Percentiles rank a stretch among this genome's conserved stretches.
phyloP scores from a whole-genome alignment of 2,888 invertebrate genomes.

The Megastigmus dorsalis region DNA sequence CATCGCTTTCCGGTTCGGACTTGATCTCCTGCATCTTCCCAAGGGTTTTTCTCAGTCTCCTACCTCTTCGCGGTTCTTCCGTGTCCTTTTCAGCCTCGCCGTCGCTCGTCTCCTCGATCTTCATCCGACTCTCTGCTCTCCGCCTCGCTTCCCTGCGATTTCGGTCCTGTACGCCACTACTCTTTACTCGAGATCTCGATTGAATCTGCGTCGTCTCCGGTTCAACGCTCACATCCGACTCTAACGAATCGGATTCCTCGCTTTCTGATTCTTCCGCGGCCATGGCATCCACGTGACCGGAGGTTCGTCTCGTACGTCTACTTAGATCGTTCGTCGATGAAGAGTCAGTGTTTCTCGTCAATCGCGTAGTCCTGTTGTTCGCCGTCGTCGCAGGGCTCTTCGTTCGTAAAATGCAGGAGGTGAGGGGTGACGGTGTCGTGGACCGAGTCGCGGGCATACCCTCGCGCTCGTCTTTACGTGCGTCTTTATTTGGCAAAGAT shows the following conservation, averaged over 20 bases:
- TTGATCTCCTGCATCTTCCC: constrained; percentile 73
- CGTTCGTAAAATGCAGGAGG: constrained; percentile 80
- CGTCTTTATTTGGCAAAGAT: constrained; percentile 57
- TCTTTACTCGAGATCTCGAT: constrained; percentile 52
- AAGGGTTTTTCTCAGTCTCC: constrained; percentile 70
- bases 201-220: constrained; percentile 57
- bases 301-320: constrained; percentile 76
- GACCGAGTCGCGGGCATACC: constrained; percentile 76
- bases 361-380: constrained; percentile 72
- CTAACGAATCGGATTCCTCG: constrained; percentile 76
- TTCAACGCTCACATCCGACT: constrained; percentile 73
- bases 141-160: constrained; percentile 69
- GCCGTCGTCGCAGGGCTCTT: constrained; percentile 80
- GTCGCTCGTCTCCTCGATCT: constrained; percentile 71
- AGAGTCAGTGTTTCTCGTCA: constrained; percentile 69
- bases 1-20: constrained; percentile 75
- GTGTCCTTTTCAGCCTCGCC: constrained; percentile 66
- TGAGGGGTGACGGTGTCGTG: constrained; percentile 80
- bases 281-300: constrained; percentile 78
- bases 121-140: constrained; percentile 75
- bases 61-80: constrained; percentile 64
- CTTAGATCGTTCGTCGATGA: constrained; percentile 52
- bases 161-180: constrained; percentile 62
- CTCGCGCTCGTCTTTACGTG: constrained; percentile 61
- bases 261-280: constrained; percentile 78